Conservation (phyloP, 2,888 invertebrate genomes). For the Stenodera caucasica region DNA sequence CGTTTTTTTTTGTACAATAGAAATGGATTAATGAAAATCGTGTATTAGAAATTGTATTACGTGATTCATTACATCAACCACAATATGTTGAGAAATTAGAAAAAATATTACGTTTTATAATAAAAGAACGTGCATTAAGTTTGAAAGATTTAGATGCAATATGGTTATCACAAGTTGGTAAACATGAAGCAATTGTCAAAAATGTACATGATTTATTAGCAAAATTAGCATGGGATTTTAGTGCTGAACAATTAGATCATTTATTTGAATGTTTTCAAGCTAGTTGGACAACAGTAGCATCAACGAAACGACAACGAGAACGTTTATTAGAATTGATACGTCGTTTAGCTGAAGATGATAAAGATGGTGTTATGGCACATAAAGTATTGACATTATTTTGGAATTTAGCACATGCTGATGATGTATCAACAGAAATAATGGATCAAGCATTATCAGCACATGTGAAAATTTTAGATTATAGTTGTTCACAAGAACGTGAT, state of each 20-base stretch:
- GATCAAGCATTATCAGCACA: slow-evolving; percentile 95
- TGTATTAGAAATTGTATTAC: slow-evolving; percentile 90
- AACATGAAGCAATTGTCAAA: slow-evolving; percentile 98
- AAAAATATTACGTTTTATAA: slow-evolving; percentile 95
- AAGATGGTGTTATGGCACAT: slow-evolving; percentile 98
- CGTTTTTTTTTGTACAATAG: slow-evolving; percentile 54
- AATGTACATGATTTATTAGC: slow-evolving; percentile 96
- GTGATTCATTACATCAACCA: slow-evolving; percentile 96
- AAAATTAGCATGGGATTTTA: slow-evolving; percentile 97
- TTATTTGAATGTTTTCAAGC: slow-evolving; percentile 97
- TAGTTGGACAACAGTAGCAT: slow-evolving; percentile 90
- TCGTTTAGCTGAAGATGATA: slow-evolving; percentile 95
- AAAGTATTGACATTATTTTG: slow-evolving; percentile 95
- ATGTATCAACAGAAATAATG: slow-evolving; percentile 95
- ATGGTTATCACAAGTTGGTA: slow-evolving; percentile 96
- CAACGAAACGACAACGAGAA: slow-evolving; percentile 94
- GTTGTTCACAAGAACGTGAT: slow-evolving; percentile 93
- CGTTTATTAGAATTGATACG: slow-evolving; percentile 92
- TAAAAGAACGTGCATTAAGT: slow-evolving; percentile 88
- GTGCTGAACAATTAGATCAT: slow-evolving; percentile 95
- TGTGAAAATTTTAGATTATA: slow-evolving; percentile 96
- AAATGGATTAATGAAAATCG: slow-evolving; percentile 96
- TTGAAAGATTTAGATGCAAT: slow-evolving; percentile 91
- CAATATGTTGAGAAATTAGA: slow-evolving; percentile 97
- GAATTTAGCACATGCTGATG: slow-evolving; percentile 95